Evolutionary conservation across 1,140 invertebrate genomes (phyloP), one percentile per base, ranked within the genome.

Genomic region (Metopolophium dirhodum): DNA sequence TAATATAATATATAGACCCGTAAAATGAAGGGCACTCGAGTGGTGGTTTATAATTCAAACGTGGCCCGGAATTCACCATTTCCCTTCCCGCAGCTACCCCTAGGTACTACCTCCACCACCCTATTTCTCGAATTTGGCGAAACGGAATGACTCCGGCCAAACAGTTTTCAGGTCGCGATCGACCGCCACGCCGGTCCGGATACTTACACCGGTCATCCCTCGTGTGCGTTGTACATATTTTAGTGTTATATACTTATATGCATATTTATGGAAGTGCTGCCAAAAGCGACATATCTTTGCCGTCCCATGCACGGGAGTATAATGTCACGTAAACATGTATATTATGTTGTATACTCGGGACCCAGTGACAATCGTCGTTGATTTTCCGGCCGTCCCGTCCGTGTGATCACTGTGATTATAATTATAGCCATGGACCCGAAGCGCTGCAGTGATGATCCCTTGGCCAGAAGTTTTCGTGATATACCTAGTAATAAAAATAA

Each of bases 1-100:
- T 47, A 47, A 47, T 51, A 18, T 68, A 68, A 41, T 68, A 61
- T 2, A 35, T n/a, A n/a, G 14, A 77, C 61, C 61, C 61, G 6
- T 77, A 1, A 86, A 86, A 45, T 45, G 41, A 86, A 86, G 83
- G 83, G 83, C 83, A 86, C 41, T 86, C 23, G 37, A 86, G 41
- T 86, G 41, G 83, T 41, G 23, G 83, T 86, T 86, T 86, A 86
- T 86, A 86, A 86, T 86, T 86, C 41, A 86, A 86, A 86, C 30
- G 85, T 41, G 11, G 26, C 41, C 45, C 26, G 41, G 85, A 86
- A 11, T 47, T 47, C n/a, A 86, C 45, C 45, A 45, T 30, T 45
- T 85, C 9, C 30, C 18, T 47, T n/a, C 22, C 83, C 23, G 8
- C 41, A 26, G 45, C 14, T 54, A 54, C 20, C 51, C 20, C 22